phyloP scores from a whole-genome alignment of 2,888 invertebrate genomes.

The Noctua fimbriata region DNA sequence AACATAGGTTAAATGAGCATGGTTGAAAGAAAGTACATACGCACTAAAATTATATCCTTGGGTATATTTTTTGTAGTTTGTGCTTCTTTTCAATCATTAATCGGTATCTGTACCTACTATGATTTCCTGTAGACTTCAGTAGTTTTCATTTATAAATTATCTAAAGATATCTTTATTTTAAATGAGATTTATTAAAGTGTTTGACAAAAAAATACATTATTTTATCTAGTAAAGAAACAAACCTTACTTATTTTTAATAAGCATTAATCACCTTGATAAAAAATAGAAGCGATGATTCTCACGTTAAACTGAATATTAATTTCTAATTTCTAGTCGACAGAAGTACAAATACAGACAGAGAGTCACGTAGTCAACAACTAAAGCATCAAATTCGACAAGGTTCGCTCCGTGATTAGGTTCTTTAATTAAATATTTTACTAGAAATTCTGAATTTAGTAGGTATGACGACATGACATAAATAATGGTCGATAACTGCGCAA shows the following conservation, averaged over 20 bases:
- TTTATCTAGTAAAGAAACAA: too few relatives aligned
- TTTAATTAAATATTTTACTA: background rate
- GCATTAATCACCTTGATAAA: background rate
- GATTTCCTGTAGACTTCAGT: background rate
- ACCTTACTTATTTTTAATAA: background rate
- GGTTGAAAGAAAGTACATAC: constrained; percentile 71
- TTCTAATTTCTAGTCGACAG: constrained; percentile 5
- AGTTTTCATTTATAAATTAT: background rate
- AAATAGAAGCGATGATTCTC: constrained; percentile 24
- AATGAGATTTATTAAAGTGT: background rate
- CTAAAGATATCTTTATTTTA: background rate
- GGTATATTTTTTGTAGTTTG: background rate
- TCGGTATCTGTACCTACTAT: background rate
- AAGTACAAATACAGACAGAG: background rate
- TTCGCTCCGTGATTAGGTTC: constrained; percentile 8
- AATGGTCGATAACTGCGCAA: background rate
- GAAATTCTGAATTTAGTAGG: background rate
- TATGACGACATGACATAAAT: background rate
- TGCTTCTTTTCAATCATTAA: background rate
- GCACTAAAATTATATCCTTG: background rate
- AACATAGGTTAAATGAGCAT: constrained; percentile 64
- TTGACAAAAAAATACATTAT: too few relatives aligned
- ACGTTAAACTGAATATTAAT: constrained; percentile 18
- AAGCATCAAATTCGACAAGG: background rate
- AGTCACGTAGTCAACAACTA: constrained; percentile 8